A percentile compares a stretch with the other conserved stretches of the same genome.
These are phyloP conservation scores for Chauna torquata DNA, from an alignment of 2,113 vertebrate genomes.

Conservation along the genomic window DNA sequence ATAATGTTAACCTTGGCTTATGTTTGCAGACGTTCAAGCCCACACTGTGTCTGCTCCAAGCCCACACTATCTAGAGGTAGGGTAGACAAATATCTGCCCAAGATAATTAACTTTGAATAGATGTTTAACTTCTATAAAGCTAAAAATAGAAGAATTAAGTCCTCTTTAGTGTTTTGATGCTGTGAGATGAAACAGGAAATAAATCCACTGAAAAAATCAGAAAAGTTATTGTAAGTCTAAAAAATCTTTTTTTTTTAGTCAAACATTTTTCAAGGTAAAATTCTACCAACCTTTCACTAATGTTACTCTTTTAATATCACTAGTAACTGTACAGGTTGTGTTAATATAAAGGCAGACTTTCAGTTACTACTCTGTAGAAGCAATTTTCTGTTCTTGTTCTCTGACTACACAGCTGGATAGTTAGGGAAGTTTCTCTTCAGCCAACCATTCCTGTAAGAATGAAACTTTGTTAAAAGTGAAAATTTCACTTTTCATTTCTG, in stretches of 20 bases:
- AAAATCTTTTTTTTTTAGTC: background rate
- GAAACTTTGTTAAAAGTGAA: background rate
- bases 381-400: background rate
- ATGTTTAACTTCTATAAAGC: background rate
- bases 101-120: background rate
- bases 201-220: background rate
- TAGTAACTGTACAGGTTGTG: background rate
- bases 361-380: background rate
- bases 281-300: background rate
- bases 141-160: background rate
- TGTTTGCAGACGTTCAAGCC: background rate
- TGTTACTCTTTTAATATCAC: background rate
- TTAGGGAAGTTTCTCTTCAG: background rate
- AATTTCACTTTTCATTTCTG: background rate
- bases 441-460: background rate
- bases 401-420: background rate
- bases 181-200: background rate
- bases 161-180: background rate
- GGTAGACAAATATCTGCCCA: background rate
- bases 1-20: background rate
- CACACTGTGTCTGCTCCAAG: background rate
- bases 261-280: background rate
- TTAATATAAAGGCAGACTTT: background rate
- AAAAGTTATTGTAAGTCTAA: background rate
- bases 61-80: background rate